Conservation (phyloP, 2,888 invertebrate species). For the Ceraclea dissimilis region DNA sequence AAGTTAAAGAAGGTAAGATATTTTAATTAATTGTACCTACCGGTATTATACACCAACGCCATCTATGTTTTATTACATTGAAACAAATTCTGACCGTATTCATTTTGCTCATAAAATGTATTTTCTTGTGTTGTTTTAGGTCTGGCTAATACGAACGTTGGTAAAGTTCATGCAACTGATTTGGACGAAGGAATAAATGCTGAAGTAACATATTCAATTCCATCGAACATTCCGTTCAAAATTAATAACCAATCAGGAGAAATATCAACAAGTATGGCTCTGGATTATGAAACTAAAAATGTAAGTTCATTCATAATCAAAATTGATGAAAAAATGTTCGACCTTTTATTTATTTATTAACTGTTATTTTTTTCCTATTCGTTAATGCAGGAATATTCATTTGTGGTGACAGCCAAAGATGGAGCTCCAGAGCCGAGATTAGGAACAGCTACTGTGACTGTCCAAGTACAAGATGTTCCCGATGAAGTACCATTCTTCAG, state of each 20-base stretch:
- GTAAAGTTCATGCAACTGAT: conserved; percentile 78
- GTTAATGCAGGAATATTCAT: conserved; percentile 58
- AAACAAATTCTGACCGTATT: no score
- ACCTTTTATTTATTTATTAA: no score
- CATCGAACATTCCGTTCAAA: conserved; percentile 67
- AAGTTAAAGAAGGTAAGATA: conserved; percentile 67
- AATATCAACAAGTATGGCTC: conserved; percentile 61
- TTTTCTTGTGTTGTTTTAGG: conserved; percentile 32
- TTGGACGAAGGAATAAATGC: conserved; percentile 82
- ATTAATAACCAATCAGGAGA: conserved; percentile 75
- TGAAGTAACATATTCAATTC: conserved; percentile 70
- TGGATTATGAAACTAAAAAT: conserved; percentile 78
- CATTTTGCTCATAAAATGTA: no score
- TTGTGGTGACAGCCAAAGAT: conserved; percentile 84
- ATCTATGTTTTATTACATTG: no score
- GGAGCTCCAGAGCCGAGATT: conserved; percentile 78
- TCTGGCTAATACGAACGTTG: conserved; percentile 52
- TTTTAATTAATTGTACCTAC: no score
- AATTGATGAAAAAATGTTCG: no score
- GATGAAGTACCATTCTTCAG: conserved; percentile 79
- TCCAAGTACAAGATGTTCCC: conserved; percentile 69
- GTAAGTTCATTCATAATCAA: conserved; percentile 39
- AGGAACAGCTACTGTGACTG: conserved; percentile 80
- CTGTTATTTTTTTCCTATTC: neutral
- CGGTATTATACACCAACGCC: no score